Base-by-base conservation (phyloP, 1,140 invertebrate genomes). In the Hormaphis cornu region DNA sequence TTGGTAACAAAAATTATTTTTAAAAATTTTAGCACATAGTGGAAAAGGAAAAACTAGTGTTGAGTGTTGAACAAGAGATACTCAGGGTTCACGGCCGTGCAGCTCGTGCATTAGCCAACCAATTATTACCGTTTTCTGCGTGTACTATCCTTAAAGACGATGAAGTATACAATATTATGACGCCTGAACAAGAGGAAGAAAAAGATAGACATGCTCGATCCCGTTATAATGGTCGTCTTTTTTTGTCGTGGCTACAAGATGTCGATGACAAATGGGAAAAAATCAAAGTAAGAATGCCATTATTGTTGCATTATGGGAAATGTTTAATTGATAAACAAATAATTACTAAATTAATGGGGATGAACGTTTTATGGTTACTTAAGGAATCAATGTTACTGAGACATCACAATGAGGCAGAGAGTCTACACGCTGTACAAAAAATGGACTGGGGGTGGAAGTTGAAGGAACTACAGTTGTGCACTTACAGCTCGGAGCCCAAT, bases 261-360 rank as follows among this genome's bases (percentile, higher is more conserved):
- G 91, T 97, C 2, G 93, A 95, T 77, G 94, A 97, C 76, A 98
- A 97, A 77, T 98, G 93, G 91, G 93, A 97, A 77, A 97, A 96
- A 82, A 95, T 97, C 53, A 98, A 97, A 84, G 91, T 93, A 79
- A 74, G 63, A 71, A 35, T 20, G 3, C 4, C 20, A 20, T 20
- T 12, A 53, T 9, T 7, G 4, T 26, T 53, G 20, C 16, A 26
- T 5, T 30, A 7, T 6, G 6, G 46, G 18, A 33, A 59, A 12
- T 59, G 33, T 22, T n/a, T 5, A 26, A 7, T 26, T n/a, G n/a
- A 26, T 56, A 26, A 12, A 9, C 20, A 52, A 12, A 12, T 9
- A 9, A n/a, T 8, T 20, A 20, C n/a, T n/a, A n/a, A n/a, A 9
- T 52, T 52, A 18, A 8, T 18, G 22, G 7, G 7, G 18, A 52